phyloP scores from a whole-genome alignment of 1,140 invertebrate genomes.

The Lepidurus arcticus region DNA sequence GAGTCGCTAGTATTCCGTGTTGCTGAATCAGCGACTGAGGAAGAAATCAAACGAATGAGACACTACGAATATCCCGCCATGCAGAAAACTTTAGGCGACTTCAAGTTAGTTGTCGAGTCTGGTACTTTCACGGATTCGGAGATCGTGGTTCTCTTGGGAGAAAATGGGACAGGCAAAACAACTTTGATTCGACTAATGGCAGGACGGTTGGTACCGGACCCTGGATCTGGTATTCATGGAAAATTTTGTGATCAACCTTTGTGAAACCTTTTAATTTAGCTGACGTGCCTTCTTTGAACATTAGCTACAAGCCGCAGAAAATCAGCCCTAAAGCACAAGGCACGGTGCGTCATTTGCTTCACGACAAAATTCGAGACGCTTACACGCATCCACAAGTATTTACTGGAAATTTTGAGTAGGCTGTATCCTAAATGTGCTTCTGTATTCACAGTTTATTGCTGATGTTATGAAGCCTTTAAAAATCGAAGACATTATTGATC shows the following conservation, averaged over 20 bases:
- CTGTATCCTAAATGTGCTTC: not conserved
- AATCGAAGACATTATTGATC: constrained; percentile 97
- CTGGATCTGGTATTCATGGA: constrained; percentile 57
- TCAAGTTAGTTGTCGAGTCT: constrained; percentile 52
- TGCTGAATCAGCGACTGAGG: constrained; percentile 92
- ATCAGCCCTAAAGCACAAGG: constrained; percentile 97
- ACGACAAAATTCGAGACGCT: constrained; percentile 94
- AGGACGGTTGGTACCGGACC: constrained; percentile 87
- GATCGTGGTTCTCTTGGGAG: constrained; percentile 95
- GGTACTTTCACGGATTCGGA: constrained; percentile 99
- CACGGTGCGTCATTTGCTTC: constrained; percentile 80
- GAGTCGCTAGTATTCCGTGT: constrained; percentile 96
- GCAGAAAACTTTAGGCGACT: constrained; percentile 47
- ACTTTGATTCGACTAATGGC: constrained; percentile 98
- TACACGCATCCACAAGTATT: constrained; percentile 86
- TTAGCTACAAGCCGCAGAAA: constrained; percentile 99
- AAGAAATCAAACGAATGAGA: constrained; percentile 94
- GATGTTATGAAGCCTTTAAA: constrained; percentile 98
- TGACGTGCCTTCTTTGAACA: constrained; percentile 85
- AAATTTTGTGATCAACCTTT: not conserved
- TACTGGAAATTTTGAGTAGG: constrained; percentile 1
- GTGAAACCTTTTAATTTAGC: constrained; percentile 45
- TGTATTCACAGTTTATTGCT: constrained; percentile 74
- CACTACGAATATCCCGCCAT: constrained; percentile 89
- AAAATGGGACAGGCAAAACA: constrained; percentile 99